A percentile compares a stretch with the other conserved stretches of the same genome.
Conservation (phyloP, 2,797 vertebrate genomes). For the Peromyscus eremicus region DNA sequence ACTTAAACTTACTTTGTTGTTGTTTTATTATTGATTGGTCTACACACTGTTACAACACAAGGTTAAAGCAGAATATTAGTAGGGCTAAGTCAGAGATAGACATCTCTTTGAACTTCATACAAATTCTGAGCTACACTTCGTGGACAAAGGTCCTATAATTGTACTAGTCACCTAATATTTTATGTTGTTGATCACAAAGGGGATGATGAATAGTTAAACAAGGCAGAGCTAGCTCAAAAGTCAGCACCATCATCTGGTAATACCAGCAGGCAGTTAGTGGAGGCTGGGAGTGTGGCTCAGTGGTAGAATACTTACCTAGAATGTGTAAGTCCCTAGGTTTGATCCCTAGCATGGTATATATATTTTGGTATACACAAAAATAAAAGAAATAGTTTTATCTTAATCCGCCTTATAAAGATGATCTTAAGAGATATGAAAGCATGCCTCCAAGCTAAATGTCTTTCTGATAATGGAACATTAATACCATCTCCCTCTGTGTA, state of each 20-base stretch:
- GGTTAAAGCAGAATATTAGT: conserved; percentile 19
- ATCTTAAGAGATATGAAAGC: conserved; percentile 16
- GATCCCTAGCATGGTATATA: neutral
- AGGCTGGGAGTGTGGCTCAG: neutral
- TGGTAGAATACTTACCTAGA: neutral
- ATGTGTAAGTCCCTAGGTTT: neutral
- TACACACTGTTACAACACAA: neutral
- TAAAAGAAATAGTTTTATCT: neutral
- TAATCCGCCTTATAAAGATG: conserved; percentile 39
- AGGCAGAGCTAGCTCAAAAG: neutral
- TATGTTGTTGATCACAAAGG: conserved; percentile 7
- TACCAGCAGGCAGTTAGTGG: conserved; percentile 4
- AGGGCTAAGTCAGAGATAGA: neutral
- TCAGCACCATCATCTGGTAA: neutral
- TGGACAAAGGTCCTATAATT: neutral
- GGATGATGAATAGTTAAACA: neutral
- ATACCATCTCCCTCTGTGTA: neutral
- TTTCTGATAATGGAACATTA: conserved; percentile 28
- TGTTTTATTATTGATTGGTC: neutral
- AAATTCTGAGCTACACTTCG: conserved; percentile 52
- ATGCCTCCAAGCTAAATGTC: neutral
- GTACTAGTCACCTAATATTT: conserved; percentile 26
- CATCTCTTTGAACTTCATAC: conserved; percentile 3
- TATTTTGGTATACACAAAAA: neutral
- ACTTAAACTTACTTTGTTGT: conserved; percentile 1